Evolutionary conservation across 2,113 vertebrate genomes (phyloP).

Genomic region (Ardeotis arabs): DNA sequence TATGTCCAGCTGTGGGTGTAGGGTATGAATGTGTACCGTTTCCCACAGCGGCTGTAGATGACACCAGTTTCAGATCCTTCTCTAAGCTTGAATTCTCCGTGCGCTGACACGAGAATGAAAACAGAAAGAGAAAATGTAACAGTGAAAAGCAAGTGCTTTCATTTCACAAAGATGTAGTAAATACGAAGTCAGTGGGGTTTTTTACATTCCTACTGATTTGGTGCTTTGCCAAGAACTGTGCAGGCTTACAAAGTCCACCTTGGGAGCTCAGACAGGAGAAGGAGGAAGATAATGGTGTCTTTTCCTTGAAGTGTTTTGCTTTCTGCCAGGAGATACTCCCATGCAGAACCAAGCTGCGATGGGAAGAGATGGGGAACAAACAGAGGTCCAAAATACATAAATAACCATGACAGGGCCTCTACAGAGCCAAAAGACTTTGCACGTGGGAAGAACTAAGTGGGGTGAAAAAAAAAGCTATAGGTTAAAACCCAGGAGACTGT

Average conservation of each 20-base stretch:
- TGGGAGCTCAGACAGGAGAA: neutral
- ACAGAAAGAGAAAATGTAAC: neutral
- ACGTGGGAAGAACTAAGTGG: neutral
- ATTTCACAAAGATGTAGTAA: neutral
- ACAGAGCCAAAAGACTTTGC: neutral
- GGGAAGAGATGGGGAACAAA: neutral
- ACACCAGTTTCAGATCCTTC: neutral
- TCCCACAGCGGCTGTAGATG: neutral
- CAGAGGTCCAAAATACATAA: neutral
- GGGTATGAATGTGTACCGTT: too few relatives aligned
- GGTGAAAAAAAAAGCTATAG: neutral
- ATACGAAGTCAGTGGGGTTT: neutral
- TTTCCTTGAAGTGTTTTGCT: neutral
- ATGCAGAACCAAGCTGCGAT: neutral
- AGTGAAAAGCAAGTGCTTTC: neutral
- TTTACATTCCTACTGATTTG: neutral
- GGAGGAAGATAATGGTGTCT: neutral
- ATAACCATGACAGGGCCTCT: neutral
- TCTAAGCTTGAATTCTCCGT: fast-evolving
- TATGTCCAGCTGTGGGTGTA: neutral
- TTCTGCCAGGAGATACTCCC: neutral
- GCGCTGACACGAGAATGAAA: neutral
- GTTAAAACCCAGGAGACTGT: neutral
- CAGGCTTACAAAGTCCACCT: neutral
- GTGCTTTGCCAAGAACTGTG: neutral